Conservation (phyloP, 2,888 invertebrate genomes). For the Euplexia lucipara region DNA sequence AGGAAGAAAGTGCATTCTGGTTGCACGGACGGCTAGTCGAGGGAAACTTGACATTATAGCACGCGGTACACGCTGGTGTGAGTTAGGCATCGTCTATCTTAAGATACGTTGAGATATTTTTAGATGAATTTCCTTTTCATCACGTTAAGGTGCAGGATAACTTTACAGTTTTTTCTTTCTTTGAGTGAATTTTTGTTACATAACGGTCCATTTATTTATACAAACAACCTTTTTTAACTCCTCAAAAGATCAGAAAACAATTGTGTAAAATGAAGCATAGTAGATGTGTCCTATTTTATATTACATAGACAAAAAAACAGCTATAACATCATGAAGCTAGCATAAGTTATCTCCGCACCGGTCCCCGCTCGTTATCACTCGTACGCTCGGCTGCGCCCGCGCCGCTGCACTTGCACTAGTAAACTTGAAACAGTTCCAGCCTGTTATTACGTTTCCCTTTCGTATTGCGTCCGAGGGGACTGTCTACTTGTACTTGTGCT, state of each 20-base stretch:
- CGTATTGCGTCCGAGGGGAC: conserved; percentile 64
- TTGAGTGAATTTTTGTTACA: neutral
- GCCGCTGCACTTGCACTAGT: conserved; percentile 82
- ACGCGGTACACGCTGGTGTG: conserved; percentile 52
- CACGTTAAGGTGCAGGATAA: neutral
- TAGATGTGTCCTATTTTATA: neutral
- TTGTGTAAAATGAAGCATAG: neutral
- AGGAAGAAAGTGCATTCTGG: conserved; percentile 90
- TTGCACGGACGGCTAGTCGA: conserved; percentile 82
- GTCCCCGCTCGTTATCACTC: conserved; percentile 45
- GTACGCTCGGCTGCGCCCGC: conserved; percentile 67
- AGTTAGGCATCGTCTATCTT: conserved; percentile 56
- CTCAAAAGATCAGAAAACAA: neutral
- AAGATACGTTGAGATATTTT: conserved; percentile 60
- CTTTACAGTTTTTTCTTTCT: neutral
- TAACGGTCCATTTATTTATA: neutral
- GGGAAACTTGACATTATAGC: conserved; percentile 85
- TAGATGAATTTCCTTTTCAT: conserved; percentile 39
- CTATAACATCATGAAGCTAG: neutral
- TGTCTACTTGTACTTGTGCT: conserved; percentile 36
- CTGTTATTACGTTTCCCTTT: conserved; percentile 82
- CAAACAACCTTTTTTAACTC: neutral
- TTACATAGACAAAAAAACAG: neutral
- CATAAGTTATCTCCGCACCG: conserved; percentile 57
- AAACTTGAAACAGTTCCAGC: conserved; percentile 84